Percentiles rank a stretch among this genome's conserved stretches.
phyloP scores from a whole-genome alignment of 2,113 vertebrate genomes.

The Phalacrocorax pelagicus region DNA sequence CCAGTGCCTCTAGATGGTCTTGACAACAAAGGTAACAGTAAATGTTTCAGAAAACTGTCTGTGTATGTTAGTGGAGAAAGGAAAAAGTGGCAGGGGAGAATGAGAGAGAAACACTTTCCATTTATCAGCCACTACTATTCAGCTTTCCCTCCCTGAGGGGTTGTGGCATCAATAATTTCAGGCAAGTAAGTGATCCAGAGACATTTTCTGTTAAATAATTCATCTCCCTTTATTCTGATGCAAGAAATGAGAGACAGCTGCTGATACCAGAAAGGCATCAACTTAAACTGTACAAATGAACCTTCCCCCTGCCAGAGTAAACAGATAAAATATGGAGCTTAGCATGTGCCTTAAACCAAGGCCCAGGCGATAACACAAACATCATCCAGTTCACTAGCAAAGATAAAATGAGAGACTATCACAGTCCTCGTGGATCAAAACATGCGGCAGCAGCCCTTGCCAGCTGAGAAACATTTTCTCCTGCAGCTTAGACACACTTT shows the following conservation, averaged over 20 bases:
- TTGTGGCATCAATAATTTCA: not conserved
- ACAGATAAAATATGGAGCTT: not conserved
- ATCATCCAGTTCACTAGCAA: not conserved
- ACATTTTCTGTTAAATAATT: constrained; percentile 1
- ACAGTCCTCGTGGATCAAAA: not conserved
- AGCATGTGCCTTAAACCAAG: not conserved
- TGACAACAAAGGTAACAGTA: not conserved
- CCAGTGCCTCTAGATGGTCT: not conserved
- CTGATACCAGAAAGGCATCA: not conserved
- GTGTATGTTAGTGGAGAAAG: not conserved
- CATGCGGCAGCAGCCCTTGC: not conserved
- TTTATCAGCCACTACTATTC: not conserved
- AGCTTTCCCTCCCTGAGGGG: not conserved
- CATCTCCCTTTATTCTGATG: not conserved
- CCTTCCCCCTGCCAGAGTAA: not conserved
- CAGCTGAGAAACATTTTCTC: not conserved
- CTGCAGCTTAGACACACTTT: not conserved
- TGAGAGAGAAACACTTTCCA: not conserved
- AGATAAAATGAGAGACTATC: not conserved
- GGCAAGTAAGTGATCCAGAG: not conserved
- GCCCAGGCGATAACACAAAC: not conserved
- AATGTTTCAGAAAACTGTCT: not conserved
- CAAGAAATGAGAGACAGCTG: not conserved
- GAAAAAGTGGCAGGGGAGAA: not conserved
- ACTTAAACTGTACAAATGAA: not conserved